A percentile compares a stretch with the other conserved stretches of the same genome.
Evolutionary conservation across 2,797 vertebrate species (phyloP).

Genomic region (Bradypus variegatus): DNA sequence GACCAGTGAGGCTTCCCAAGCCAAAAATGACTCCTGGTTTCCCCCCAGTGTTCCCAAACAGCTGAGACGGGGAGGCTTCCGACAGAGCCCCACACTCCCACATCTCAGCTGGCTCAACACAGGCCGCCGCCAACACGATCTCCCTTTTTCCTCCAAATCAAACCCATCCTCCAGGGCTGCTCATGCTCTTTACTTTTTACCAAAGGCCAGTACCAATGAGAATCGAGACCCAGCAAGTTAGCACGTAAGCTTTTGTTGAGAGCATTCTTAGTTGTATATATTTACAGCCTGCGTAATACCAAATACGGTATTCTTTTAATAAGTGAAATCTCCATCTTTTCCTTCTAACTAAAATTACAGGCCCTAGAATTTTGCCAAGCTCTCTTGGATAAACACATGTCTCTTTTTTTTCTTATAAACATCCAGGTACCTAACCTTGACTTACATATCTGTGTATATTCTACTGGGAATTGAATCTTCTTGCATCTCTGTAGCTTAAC

Average conservation of each 20-base stretch:
- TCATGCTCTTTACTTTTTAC: neutral
- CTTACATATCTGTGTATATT: neutral
- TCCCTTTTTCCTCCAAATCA: neutral
- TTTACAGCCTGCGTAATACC: neutral
- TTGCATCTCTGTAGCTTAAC: neutral
- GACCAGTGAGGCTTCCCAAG: neutral
- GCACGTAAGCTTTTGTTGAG: neutral
- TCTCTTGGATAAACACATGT: neutral
- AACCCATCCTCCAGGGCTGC: neutral
- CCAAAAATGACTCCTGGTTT: neutral
- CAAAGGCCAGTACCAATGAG: neutral
- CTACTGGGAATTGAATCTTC: neutral
- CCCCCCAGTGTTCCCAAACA: no score
- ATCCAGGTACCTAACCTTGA: no score
- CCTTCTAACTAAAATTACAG: neutral
- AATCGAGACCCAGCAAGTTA: neutral
- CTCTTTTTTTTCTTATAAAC: neutral
- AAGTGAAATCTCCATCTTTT: neutral
- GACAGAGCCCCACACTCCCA: neutral
- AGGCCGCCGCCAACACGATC: neutral
- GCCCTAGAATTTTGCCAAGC: neutral
- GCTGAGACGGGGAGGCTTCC: neutral
- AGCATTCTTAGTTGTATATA: neutral
- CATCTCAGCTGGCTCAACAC: neutral
- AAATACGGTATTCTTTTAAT: neutral